Evolutionary conservation across 2,113 vertebrate genomes (phyloP).

Genomic region (Rhagologus leucostigma): DNA sequence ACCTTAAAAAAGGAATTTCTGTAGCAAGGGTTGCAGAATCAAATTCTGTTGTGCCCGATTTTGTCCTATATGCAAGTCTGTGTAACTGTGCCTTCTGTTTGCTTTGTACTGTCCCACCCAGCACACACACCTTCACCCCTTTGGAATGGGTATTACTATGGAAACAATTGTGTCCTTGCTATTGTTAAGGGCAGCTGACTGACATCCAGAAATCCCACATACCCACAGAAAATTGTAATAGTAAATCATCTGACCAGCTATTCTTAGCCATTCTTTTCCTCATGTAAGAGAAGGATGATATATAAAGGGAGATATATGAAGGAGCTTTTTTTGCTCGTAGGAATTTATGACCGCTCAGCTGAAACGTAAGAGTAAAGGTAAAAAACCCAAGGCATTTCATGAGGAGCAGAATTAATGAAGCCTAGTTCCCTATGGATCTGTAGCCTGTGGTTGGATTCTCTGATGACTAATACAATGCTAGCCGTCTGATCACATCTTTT

Average conservation of each 20-base stretch:
- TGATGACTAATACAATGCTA: conserved; percentile 4
- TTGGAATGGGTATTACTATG: conserved; percentile 58
- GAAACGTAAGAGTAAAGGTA: conserved; percentile 29
- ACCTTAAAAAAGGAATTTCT: conserved; percentile 19
- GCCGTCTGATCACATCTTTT: neutral
- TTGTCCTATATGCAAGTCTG: conserved; percentile 16
- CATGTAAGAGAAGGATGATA: conserved; percentile 30
- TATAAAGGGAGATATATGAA: conserved; percentile 44
- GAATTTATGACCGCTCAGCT: conserved; percentile 23
- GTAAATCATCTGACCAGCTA: conserved; percentile 64
- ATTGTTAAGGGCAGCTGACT: conserved; percentile 57
- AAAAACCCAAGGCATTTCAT: conserved; percentile 18
- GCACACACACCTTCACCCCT: conserved; percentile 51
- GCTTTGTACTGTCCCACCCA: conserved; percentile 14
- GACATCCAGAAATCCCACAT: conserved; percentile 59
- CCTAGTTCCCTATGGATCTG: conserved; percentile 32
- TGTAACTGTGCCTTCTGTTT: conserved; percentile 14
- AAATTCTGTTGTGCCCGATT: conserved; percentile 2
- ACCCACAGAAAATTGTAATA: conserved; percentile 60
- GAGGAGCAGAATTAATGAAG: conserved; percentile 51
- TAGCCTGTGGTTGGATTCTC: conserved; percentile 31
- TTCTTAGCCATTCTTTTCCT: conserved; percentile 49
- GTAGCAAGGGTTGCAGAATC: neutral
- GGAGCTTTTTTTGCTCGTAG: neutral
- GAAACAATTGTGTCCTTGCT: conserved; percentile 63